Evolutionary conservation across 2,797 vertebrate species (phyloP).

Genomic region (Artibeus lituratus): DNA sequence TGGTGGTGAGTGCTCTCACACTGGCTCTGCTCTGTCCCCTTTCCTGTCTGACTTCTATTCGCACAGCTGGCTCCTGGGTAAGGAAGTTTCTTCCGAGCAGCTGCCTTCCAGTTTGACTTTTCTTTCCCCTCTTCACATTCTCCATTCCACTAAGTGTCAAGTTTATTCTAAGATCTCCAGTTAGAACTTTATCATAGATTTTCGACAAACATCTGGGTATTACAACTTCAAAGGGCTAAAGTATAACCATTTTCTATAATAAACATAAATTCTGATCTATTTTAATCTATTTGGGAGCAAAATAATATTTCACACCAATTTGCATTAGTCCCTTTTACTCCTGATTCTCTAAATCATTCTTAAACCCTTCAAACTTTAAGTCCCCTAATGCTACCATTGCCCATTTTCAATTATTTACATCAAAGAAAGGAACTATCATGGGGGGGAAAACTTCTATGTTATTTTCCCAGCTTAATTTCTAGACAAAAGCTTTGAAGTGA

Average conservation of each 20-base stretch:
- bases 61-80: not conserved
- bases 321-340: not conserved
- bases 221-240: not conserved
- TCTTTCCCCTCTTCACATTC: not conserved
- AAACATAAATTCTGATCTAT: slow-evolving; percentile 7
- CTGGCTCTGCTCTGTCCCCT: not conserved
- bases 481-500: not conserved
- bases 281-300: not conserved
- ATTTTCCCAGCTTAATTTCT: not conserved
- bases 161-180: not conserved
- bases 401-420: not conserved
- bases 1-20: not conserved
- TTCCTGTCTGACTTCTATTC: not conserved
- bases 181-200: slow-evolving; percentile 1
- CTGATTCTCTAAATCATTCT: not conserved
- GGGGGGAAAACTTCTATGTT: not conserved
- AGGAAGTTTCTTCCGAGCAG: not conserved
- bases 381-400: not conserved
- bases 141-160: not conserved
- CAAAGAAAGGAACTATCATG: not conserved
- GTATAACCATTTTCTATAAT: not conserved
- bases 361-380: not conserved
- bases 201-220: not conserved
- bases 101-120: not conserved
- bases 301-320: not conserved